Evolutionary conservation across 2,797 vertebrate species (phyloP), one percentile per base, ranked within the genome.

Genomic region (Holocentrus rufus): DNA sequence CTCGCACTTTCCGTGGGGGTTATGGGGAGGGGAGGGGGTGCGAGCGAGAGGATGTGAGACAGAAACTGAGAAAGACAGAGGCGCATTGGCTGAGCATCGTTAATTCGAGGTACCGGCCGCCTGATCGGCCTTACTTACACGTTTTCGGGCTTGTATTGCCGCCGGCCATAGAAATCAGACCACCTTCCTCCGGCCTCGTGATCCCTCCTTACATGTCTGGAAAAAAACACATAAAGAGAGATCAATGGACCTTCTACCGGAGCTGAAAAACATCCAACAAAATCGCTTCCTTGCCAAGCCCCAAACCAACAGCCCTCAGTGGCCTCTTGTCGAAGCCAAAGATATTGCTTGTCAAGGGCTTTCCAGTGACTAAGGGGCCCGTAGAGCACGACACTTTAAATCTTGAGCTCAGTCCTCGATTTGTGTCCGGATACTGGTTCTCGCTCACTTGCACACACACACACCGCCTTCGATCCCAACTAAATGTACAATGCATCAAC

Each of bases 121-220:
- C 55, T 79, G 80, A 85, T 86, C 83, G 73, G 69, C 68, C 65
- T 79, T 82, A 82, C 76, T 69, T 65, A 53, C 69, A 68, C 64
- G 49, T 76, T 68, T 61, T 57, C 66, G 36, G 36, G 57, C 66
- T 82, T 82, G 70, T 85, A 65, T 69, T 47, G 63, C 83, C 18
- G 34, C 55, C 72, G 81, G 85, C 67, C 27, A 67, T 25, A 22
- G 58, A 76, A 72, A 60, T 76, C 72, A 81, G 72, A 72, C 9
- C 77, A 55, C 15, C 53, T 36, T 67, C 69, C 27, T 59, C 20
- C 64, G 60, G 39, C 74, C 47, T 59, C 63, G 42, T 74, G 73
- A 84, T 72, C 75, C 60, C 8, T 69, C 65, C 57, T 74, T 65
- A 81, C 58, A 59, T 66, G 67, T 72, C 54, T 81, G 54, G 47